Percentiles rank a stretch among this genome's conserved stretches.
Conservation (phyloP, 2,888 invertebrate genomes). For the Shargacucullia verbasci region DNA sequence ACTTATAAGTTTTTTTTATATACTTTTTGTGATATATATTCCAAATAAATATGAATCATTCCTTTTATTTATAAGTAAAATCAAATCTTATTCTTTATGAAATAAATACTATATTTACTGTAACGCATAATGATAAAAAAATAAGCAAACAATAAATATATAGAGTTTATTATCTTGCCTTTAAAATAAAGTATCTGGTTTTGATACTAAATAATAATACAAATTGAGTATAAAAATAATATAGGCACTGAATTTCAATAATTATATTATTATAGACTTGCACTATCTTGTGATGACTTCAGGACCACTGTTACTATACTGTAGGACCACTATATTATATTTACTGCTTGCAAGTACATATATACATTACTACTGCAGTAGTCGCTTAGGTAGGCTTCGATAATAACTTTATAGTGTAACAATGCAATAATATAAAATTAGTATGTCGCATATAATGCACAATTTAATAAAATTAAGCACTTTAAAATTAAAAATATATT, state of each 20-base stretch:
- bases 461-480: slow-evolving; percentile 27
- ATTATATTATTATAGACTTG: slow-evolving; percentile 18
- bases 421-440: slow-evolving; percentile 48
- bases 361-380: slow-evolving; percentile 20
- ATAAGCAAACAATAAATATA: too few relatives aligned
- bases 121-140: too few relatives aligned
- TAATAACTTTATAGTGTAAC: slow-evolving; percentile 36
- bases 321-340: slow-evolving; percentile 55
- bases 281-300: slow-evolving; percentile 53
- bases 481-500: slow-evolving; percentile 6
- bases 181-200: slow-evolving; percentile 7
- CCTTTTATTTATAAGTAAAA: slow-evolving; percentile 7
- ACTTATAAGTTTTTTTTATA: slow-evolving; percentile 12
- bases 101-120: too few relatives aligned
- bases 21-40: slow-evolving; percentile 38
- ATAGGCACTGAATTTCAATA: slow-evolving; percentile 22
- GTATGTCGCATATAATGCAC: slow-evolving; percentile 64
- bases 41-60: slow-evolving; percentile 37
- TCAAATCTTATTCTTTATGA: background rate
- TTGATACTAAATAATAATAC: slow-evolving; percentile 8
- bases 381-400: slow-evolving; percentile 38
- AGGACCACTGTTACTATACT: slow-evolving; percentile 57
- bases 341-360: slow-evolving; percentile 37
- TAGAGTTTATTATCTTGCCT: slow-evolving; percentile 30
- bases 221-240: slow-evolving; percentile 1